phyloP scores from a whole-genome alignment of 2,888 invertebrate species.

The Sinodicranocentrus sp. region DNA sequence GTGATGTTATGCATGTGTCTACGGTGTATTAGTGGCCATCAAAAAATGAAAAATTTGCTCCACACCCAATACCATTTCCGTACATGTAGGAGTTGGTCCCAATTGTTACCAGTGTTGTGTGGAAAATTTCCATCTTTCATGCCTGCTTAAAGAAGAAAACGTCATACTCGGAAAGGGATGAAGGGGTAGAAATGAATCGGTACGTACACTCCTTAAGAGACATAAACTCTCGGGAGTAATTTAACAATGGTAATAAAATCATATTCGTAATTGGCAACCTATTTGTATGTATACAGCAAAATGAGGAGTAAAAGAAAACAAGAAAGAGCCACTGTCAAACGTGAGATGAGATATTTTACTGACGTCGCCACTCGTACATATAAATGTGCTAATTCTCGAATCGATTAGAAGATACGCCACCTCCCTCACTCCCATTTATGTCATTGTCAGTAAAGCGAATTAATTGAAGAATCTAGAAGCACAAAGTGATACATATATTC shows the following conservation, averaged over 20 bases:
- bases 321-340: too few species aligned
- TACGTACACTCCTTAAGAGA: background rate
- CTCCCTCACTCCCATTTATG: too few species aligned
- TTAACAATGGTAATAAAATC: slow-evolving; percentile 17
- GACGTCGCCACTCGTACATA: too few species aligned
- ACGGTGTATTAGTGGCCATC: slow-evolving; percentile 4
- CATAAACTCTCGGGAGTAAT: background rate
- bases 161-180: background rate
- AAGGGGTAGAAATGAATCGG: background rate
- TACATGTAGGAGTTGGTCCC: slow-evolving; percentile 19
- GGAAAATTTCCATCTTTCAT: slow-evolving; percentile 13
- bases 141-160: slow-evolving; percentile 13
- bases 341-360: too few species aligned
- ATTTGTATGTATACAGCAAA: background rate
- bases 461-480: too few species aligned
- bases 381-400: too few species aligned
- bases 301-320: background rate
- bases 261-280: slow-evolving; percentile 7
- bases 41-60: slow-evolving; percentile 50
- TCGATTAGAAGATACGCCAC: too few species aligned
- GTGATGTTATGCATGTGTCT: background rate
- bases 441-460: too few species aligned
- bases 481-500: too few species aligned
- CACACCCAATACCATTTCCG: slow-evolving; percentile 59
- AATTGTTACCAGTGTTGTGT: slow-evolving; percentile 23